Base-by-base conservation (phyloP, 2,113 vertebrate species). In the Quiscalus mexicanus region DNA sequence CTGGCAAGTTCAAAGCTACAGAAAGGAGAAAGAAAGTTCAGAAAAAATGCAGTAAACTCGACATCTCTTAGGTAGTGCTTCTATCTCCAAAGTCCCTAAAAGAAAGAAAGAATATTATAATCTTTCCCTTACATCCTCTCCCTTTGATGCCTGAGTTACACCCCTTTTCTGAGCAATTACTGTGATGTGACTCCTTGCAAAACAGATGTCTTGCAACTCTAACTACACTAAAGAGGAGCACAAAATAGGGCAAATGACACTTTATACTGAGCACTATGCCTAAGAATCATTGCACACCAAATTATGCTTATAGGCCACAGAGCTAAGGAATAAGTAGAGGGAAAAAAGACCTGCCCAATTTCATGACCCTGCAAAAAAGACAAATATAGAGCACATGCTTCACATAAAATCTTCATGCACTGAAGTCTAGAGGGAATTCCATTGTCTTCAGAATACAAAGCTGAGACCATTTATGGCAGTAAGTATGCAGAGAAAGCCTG, bases 1-100 rank as follows among this genome's bases (percentile, higher is more conserved):
- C 99, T 0, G 99, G 99, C 11, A 99, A 98, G 76, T 98, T 98
- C 98, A 99, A 97, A 23, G 98, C 99, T 99, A 98, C 85, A 28
- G 28, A 62, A 45, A 62, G 28, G n/a, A 76, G 17, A 49, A 86
- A 50, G 35, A 21, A 96, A 97, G 83, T 7, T 77, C 45, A 60
- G 25, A n/a, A 67, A 71, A 75, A 68, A 83, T 1, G 20, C 23
- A 70, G 31, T 63, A 31, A 77, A 52, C 33, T 59, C 0, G 0
- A 18, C 14, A 19, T 25, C 53, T 27, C 11, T 33, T 37, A 52
- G 5, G 31, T 18, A 31, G 37, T 27, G 22, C 18, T 68, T 77
- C 37, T 33, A 60, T 15, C 59, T 69, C 62, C 41, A 52, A 35
- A 67, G 47, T 47, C 6, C 1, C 4, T 52, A 65, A 76, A 91